Conservation (phyloP, 2,797 vertebrate species). For the Chromobotia macracanthus region DNA sequence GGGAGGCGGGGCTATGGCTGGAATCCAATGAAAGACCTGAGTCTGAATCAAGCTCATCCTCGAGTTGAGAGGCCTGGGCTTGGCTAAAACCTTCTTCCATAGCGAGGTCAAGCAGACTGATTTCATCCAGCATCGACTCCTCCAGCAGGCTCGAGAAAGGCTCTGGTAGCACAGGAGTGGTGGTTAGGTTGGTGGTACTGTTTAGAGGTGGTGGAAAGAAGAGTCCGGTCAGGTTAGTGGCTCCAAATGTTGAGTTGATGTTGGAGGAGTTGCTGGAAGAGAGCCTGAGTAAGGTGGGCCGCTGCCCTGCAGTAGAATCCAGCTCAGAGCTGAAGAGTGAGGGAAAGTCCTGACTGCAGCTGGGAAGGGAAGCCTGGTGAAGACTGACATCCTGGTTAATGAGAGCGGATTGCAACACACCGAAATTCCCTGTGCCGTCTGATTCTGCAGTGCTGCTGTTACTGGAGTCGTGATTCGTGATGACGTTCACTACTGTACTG, state of each 20-base stretch:
- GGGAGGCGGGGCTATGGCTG: constrained; percentile 93
- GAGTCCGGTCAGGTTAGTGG: constrained; percentile 90
- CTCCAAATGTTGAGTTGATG: constrained; percentile 88
- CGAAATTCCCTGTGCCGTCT: constrained; percentile 74
- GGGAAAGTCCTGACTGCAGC: constrained; percentile 91
- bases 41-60: constrained; percentile 96
- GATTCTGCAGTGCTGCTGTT: constrained; percentile 72
- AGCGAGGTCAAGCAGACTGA: constrained; percentile 95
- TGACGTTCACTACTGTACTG: constrained; percentile 71
- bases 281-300: constrained; percentile 80
- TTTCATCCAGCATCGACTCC: constrained; percentile 97
- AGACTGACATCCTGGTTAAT: constrained; percentile 97
- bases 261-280: constrained; percentile 91
- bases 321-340: constrained; percentile 85
- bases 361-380: constrained; percentile 91
- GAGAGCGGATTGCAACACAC: constrained; percentile 80
- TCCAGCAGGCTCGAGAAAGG: constrained; percentile 90
- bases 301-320: constrained; percentile 68
- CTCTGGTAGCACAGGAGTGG: constrained; percentile 83
- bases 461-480: constrained; percentile 78
- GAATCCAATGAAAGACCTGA: constrained; percentile 97
- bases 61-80: constrained; percentile 90
- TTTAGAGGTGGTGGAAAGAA: constrained; percentile 89
- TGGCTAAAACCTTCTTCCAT: constrained; percentile 98
- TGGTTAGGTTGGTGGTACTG: constrained; percentile 84